Evolutionary conservation across 2,888 invertebrate genomes (phyloP), one percentile per base, ranked within the genome.

Genomic region (Agrotis puta): DNA sequence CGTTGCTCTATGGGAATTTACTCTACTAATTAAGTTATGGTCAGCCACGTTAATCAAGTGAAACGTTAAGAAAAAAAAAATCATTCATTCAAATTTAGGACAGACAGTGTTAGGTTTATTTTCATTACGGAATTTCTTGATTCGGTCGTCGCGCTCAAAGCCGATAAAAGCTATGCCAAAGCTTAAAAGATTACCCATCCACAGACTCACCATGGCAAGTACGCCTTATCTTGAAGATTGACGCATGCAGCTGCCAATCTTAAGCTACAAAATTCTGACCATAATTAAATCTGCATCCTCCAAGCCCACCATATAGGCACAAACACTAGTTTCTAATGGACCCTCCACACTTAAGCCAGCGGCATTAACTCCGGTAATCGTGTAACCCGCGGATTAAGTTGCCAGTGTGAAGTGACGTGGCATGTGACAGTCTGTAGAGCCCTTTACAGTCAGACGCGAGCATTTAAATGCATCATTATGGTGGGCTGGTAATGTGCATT

Each of bases 311-410:
- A n/a, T 16, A 43, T 56, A 67, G 24, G 39, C 18, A 62, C n/a
- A 53, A 22, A 14, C 22, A 54, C 33, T 39, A 57, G 27, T 45
- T 24, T 50, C 50, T 66, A 64, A 67, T 9, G 63, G 22, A 27
- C 13, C 43, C 59, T 77, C 51, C 66, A 56, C 62, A 50, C 73
- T 64, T 54, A 73, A 77, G 61, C 74, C 47, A 20, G 5, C 11
- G 13, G 74, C 22, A 74, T 78, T 78, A 78, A 58, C 74, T 73
- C 61, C 53, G 33, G 68, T 68, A 78, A 74, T 74, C 74, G 61
- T 48, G 58, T 62, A 68, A 53, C 61, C 53, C 24, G 20, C 9
- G 62, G 79, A 57, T 78, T 78, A 74, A 13, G 3, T 62, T 57
- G 73, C 64, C 68, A 59, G 61, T 11, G 47, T 2, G 53, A 45